Conservation (phyloP, 2,888 invertebrate species). For the Pimpla rufipes region DNA sequence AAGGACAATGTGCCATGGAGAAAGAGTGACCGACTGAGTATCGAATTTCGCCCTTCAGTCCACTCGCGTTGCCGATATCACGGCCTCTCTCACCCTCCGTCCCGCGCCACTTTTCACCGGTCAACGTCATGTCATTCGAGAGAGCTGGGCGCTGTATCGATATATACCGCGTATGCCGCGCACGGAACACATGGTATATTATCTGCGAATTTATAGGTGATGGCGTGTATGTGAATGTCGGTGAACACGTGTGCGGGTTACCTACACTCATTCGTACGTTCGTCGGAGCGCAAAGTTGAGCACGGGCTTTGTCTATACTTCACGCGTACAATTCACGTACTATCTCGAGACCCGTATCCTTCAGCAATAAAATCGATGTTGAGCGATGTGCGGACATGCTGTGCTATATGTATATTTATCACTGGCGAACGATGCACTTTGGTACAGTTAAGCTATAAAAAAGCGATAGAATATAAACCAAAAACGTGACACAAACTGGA, state of each 20-base stretch:
- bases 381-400: slow-evolving; percentile 9
- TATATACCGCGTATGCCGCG: not conserved
- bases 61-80: slow-evolving; percentile 38
- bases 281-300: slow-evolving; percentile 9
- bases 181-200: slow-evolving; percentile 13
- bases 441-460: not conserved
- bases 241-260: slow-evolving; percentile 1
- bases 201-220: slow-evolving; percentile 40
- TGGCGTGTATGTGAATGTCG: slow-evolving; percentile 12
- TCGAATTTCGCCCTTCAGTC: slow-evolving; percentile 52
- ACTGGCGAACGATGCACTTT: too few relatives aligned
- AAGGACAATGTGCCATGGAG: slow-evolving; percentile 16
- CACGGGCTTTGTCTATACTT: slow-evolving; percentile 31
- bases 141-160: slow-evolving; percentile 29
- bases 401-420: not conserved
- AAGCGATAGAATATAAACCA: not conserved
- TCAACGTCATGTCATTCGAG: slow-evolving; percentile 52
- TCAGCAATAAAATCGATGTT: slow-evolving; percentile 48
- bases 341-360: slow-evolving; percentile 49
- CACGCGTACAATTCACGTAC: slow-evolving; percentile 30
- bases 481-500: not conserved
- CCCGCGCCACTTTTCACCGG: slow-evolving; percentile 46
- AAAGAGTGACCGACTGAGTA: slow-evolving; percentile 43
- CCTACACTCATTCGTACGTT: slow-evolving; percentile 28
- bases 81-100: not conserved